Percentiles rank a stretch among this genome's conserved stretches.
phyloP scores from a whole-genome alignment of 2,113 vertebrate genomes.

The Malurus cyaneus region DNA sequence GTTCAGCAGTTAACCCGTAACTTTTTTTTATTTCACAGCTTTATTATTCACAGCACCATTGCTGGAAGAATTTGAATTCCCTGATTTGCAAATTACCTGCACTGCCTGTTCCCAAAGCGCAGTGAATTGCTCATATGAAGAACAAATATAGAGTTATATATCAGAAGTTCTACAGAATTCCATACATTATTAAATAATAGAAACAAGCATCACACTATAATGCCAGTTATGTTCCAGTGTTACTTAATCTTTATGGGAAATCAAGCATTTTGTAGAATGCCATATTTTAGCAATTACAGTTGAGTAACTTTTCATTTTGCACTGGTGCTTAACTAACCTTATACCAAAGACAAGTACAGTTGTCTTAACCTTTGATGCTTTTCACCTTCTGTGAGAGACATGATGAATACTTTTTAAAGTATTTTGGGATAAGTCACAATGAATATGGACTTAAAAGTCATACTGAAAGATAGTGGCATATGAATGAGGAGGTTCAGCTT shows the following conservation, averaged over 20 bases:
- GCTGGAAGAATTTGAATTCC: neutral
- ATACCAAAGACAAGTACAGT: neutral
- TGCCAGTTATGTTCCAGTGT: neutral
- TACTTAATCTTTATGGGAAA: neutral
- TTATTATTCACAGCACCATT: neutral
- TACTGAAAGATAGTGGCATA: neutral
- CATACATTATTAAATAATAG: neutral
- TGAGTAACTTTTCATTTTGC: neutral
- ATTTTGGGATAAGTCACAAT: neutral
- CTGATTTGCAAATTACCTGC: neutral
- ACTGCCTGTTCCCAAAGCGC: neutral
- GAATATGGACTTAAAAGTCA: neutral
- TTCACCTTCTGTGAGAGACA: neutral
- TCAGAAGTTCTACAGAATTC: neutral
- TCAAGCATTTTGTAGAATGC: neutral
- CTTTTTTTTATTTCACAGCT: neutral
- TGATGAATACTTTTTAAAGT: neutral
- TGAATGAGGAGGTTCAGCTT: neutral
- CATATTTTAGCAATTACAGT: neutral
- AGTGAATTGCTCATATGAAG: neutral
- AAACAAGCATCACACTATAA: neutral
- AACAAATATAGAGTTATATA: neutral
- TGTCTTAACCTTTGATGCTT: neutral
- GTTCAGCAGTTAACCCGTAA: neutral
- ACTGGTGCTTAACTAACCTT: neutral